Base-by-base conservation (phyloP, 2,888 invertebrate species). In the Drosophila quinaria region DNA sequence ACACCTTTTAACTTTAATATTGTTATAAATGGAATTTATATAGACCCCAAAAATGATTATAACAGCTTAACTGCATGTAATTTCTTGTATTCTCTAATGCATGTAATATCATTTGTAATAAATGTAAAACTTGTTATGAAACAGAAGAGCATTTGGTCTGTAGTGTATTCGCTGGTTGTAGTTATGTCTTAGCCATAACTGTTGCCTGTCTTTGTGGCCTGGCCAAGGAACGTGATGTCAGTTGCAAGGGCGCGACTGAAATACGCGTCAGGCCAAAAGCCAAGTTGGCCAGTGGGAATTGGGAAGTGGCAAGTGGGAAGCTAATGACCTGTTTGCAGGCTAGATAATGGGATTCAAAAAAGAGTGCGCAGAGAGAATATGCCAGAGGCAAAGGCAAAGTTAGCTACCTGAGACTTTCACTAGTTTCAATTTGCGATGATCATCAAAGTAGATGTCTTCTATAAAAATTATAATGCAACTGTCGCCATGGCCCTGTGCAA, bases 171-270 rank as follows among this genome's bases (percentile, higher is more conserved):
- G 17, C 44, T n/a, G 25, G 41, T 52, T 72, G 15, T 19, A 19
- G 35, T 22, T n/a, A n/a, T 17, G 13, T 29, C 13, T 33, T 39
- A 35, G 13, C 37, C 41, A 31, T 50, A 29, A 31, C 59, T 60
- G 59, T 61, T 35, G 22, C 31, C 19, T 51, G 65, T 59, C 44
- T 37, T 39, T 58, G 58, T 51, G 58, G 44, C 31, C 54, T 29
- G 55, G 41, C 74, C 74, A 55, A 49, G 47, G 61, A 80, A 89
- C 89, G 89, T 89, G 88, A 89, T 89, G 86, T 87, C 89, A 84
- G 84, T 79, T 33, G 52, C 75, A 71, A 71, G 73, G 71, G 74
- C 78, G 73, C 74, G 77, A 58, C 79, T 59, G 66, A 66, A 42
- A 71, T 56, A 83, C 83, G 80, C 78, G 74, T 58, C 52, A 49